Conservation (phyloP, 2,888 invertebrate genomes). For the Caenorhabditis angaria region DNA sequence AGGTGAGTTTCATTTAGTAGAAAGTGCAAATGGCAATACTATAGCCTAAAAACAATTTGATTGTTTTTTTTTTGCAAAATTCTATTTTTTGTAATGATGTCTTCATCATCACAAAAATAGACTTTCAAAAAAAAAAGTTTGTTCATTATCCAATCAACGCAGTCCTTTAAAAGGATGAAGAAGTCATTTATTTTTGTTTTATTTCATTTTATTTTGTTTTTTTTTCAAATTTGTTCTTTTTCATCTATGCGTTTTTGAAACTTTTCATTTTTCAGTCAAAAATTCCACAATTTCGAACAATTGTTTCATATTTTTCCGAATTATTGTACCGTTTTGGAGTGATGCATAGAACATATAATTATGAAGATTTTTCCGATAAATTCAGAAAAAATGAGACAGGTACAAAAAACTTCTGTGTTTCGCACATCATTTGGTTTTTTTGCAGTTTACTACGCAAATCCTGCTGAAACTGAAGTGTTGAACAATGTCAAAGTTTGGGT, state of each 20-base stretch:
- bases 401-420: not conserved
- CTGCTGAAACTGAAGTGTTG: not conserved
- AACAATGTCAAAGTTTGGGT: constrained; percentile 7
- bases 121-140: not conserved
- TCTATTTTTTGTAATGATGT: not conserved
- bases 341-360: not conserved
- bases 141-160: constrained; percentile 3
- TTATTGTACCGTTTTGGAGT: not conserved
- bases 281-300: not conserved
- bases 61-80: no score
- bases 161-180: not conserved
- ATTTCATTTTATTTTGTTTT: not conserved
- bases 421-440: not conserved
- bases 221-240: not conserved
- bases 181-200: not conserved
- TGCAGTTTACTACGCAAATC: not conserved
- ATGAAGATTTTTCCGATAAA: not conserved
- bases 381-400: not conserved
- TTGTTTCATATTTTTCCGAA: not conserved
- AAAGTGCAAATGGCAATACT: no score
- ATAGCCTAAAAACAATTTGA: no score
- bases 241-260: not conserved
- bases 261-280: not conserved
- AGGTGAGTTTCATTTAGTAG: no score
- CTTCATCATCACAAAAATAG: not conserved